Base-by-base conservation (phyloP, 23 tunicate species). In the Trididemnum miniatum region DNA sequence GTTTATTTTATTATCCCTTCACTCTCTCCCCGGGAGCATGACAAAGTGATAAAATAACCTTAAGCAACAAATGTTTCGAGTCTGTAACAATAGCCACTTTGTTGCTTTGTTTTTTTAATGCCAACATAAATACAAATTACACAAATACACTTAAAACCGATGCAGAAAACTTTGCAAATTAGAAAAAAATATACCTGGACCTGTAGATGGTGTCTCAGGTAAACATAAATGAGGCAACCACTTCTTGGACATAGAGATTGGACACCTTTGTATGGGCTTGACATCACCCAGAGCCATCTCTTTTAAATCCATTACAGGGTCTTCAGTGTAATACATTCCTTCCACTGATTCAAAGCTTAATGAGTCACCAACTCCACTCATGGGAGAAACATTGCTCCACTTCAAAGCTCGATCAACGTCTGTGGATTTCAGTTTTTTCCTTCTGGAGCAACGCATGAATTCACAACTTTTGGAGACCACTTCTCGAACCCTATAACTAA, bases 401-500 rank as follows among this genome's bases (percentile, higher is more conserved):
- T 81, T 30, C 66, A 87, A 9, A 39, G 91, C 91, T 30, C 59
- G 31, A 34, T 80, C 83, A 0, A 87, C 77, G 49, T 80, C 91
- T 25, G 59, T 1, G 2, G 86, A 64, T 27, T 33, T 72, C 27
- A 92, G 38, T 7, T 57, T 33, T 29, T 18, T 87, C 23, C 97
- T 44, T 36, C 82, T 59, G 3, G 71, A 37, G 34, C 65, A 66
- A 0, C 86, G 64, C 92, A 92, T 86, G 40, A 91, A 91, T 35
- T 80, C 81, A 34, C 82, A 65, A 29, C 87, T 51, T 62, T 82
- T 85, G 18, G 89, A 79, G 12, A 86, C 51, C 34, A 91, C 49
- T 81, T 91, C 96, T 24, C 96, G 82, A 63, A 91, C 65, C 4
- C 96, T 79, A 71, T 85, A 91, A 35, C 89, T 85, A 7, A 65